Base-by-base conservation (phyloP, 1,140 invertebrate species). In the Drosophila lacteicornis region DNA sequence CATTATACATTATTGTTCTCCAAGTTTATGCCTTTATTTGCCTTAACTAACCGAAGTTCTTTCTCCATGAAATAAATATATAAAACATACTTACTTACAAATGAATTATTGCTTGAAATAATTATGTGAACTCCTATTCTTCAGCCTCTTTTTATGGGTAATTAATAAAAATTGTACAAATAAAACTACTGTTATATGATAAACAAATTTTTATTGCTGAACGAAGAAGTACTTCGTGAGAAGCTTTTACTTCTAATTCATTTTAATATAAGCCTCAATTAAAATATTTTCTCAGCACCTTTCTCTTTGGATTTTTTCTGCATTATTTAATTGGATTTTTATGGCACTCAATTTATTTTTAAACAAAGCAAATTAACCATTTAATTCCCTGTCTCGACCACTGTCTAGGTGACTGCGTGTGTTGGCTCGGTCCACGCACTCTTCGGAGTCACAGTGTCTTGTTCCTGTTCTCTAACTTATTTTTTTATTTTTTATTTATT, bases 401-500 rank as follows among this genome's bases (percentile, higher is more conserved):
- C 47, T 27, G 38, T 36, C 36, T 15, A 22, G 45, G 47, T n/a
- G 46, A 27, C 63, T 75, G 45, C 73, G 58, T 61, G 33, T 15
- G 22, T 42, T 47, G 38, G 30, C 15, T 27, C 9, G 53, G 43
- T 53, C 49, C 71, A 76, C 74, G 74, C 74, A 76, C 74, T 76
- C 61, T 30, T 53, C n/a, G 61, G 36, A 53, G 42, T 76, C 73
- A 71, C 69, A 51, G 61, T 76, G 38, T 33, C n/a, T 27, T 62
- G 63, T 40, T 69, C 30, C 30, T 47, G 36, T 43, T 27, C 50
- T 30, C 22, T 73, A 61, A 38, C 51, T 66, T 79, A 40, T 70
- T 58, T 47, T 68, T 62, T 78, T 65, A 58, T 79, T 55, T 22
- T 22, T 46, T 55, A 46, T 62, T 81, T 75, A 60, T 66, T 66